Percentiles rank a stretch among this genome's conserved stretches.
phyloP scores from a whole-genome alignment of 2,113 vertebrate species.

The Climacteris rufus region DNA sequence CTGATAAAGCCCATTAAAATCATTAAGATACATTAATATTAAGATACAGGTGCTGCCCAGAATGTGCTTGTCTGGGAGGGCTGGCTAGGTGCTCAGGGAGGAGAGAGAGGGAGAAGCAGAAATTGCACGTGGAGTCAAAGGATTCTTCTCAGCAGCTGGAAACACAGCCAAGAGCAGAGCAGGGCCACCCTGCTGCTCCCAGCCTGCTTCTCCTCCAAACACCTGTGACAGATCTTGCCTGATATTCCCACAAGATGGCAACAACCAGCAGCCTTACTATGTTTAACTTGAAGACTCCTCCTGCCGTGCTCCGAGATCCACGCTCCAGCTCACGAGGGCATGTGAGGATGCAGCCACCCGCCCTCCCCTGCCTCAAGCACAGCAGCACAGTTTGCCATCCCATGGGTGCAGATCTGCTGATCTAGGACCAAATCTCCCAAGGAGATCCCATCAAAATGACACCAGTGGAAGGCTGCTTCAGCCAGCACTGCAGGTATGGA shows the following conservation, averaged over 20 bases:
- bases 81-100: background rate
- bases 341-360: background rate
- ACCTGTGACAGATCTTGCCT: background rate
- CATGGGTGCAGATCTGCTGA: background rate
- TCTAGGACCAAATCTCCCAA: background rate
- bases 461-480: background rate
- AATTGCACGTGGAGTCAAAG: background rate
- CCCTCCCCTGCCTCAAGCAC: fast-evolving
- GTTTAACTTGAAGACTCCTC: background rate
- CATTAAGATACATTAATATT: background rate
- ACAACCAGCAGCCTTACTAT: background rate
- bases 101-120: background rate
- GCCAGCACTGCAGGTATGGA: fast-evolving
- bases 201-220: background rate
- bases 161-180: background rate
- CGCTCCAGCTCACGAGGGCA: background rate
- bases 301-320: background rate
- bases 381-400: background rate
- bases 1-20: background rate
- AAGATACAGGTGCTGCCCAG: background rate
- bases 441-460: background rate
- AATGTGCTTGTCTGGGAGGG: background rate
- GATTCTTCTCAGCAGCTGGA: background rate
- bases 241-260: background rate
- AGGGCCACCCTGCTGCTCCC: background rate